These are phyloP conservation scores for Rhagologus leucostigma DNA, from an alignment of 2,113 vertebrate genomes.

Conservation along the genomic window DNA sequence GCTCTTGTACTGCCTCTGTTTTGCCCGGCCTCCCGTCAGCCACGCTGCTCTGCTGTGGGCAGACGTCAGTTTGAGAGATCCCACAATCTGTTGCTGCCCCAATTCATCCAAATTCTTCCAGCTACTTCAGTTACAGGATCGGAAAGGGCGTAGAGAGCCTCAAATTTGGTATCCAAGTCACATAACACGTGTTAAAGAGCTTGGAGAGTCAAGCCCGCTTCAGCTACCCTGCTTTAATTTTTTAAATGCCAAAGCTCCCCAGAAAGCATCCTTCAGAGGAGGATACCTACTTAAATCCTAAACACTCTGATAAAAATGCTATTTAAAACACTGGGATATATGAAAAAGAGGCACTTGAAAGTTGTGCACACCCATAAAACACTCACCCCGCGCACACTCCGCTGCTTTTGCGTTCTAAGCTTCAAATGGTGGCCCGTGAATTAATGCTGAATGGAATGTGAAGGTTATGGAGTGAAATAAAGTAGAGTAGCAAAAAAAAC, in stretches of 20 bases:
- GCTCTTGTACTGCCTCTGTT: not conserved
- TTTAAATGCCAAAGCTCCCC: not conserved
- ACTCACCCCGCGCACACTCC: not conserved
- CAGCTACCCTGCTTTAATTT: constrained; percentile 19
- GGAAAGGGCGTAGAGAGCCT: not conserved
- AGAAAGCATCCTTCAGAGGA: constrained; percentile 6
- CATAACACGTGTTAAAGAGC: not conserved
- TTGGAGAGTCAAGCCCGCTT: not conserved
- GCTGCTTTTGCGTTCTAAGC: not conserved
- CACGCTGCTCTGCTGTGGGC: not conserved
- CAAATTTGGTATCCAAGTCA: not conserved
- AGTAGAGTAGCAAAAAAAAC: not conserved
- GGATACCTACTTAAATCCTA: constrained; percentile 29
- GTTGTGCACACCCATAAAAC: not conserved
- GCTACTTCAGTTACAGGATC: not conserved
- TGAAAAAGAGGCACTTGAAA: constrained; percentile 18
- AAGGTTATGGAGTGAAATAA: not conserved
- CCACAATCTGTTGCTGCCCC: not conserved
- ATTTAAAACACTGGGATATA: not conserved
- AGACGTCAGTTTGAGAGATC: not conserved
- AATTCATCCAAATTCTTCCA: not conserved
- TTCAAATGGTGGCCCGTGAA: not conserved
- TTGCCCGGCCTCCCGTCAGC: rapidly evolving
- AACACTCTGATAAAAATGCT: constrained; percentile 20
- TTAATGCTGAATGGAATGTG: not conserved